Evolutionary conservation across 2,888 invertebrate genomes (phyloP).

Genomic region (Eupeodes luniger): DNA sequence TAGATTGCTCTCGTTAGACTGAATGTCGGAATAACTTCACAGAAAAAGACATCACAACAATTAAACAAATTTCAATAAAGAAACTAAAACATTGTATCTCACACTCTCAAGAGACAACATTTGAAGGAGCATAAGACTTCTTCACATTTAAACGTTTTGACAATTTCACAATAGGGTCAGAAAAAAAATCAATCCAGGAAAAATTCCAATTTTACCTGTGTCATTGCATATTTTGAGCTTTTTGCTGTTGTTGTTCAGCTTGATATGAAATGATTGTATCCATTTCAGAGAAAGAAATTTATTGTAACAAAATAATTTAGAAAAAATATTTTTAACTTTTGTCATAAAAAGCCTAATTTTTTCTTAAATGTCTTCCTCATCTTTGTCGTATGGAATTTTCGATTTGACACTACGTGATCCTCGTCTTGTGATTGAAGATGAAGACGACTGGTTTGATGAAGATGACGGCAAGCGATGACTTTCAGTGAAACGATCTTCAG

Average conservation of each 20-base stretch:
- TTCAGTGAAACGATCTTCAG: slow-evolving; percentile 73
- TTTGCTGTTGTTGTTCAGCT: background rate
- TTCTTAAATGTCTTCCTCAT: slow-evolving; percentile 67
- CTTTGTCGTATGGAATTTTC: slow-evolving; percentile 44
- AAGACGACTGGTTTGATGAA: slow-evolving; percentile 35
- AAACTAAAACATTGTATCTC: background rate
- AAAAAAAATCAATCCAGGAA: slow-evolving; percentile 54
- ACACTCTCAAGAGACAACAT: slow-evolving; percentile 55
- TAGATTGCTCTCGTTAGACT: too few species aligned
- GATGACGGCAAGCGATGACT: slow-evolving; percentile 68
- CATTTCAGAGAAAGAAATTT: slow-evolving; percentile 59
- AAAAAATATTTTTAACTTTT: background rate
- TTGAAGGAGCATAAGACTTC: slow-evolving; percentile 5
- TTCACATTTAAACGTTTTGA: slow-evolving; percentile 44
- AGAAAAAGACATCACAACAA: background rate
- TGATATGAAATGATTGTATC: slow-evolving; percentile 46
- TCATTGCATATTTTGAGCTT: slow-evolving; percentile 23
- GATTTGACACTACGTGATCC: slow-evolving; percentile 42
- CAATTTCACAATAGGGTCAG: slow-evolving; percentile 57
- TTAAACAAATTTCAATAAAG: background rate
- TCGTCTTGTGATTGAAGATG: slow-evolving; percentile 43
- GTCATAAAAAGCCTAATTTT: slow-evolving; percentile 1
- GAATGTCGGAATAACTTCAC: background rate
- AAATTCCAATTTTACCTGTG: slow-evolving; percentile 63
- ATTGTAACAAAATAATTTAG: slow-evolving; percentile 31